Percentiles rank a stretch among this genome's conserved stretches.
Conservation (phyloP, 2,888 invertebrate species). For the Drosophila multiciliata region DNA sequence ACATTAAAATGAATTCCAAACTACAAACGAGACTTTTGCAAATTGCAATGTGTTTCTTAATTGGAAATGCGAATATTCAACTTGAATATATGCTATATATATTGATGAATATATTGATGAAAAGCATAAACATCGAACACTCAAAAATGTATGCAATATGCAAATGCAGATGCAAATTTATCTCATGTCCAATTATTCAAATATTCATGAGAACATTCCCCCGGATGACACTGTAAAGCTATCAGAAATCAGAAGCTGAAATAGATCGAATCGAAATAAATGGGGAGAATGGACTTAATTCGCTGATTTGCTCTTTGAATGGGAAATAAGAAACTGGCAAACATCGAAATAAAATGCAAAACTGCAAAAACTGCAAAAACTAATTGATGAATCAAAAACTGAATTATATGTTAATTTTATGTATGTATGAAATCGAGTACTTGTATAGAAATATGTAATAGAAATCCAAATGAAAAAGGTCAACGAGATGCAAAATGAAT, state of each 20-base stretch:
- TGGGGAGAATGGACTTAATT: not conserved
- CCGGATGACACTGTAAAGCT: not conserved
- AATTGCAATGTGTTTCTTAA: not conserved
- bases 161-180: not conserved
- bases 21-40: not conserved
- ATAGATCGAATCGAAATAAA: not conserved
- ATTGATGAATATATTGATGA: not conserved
- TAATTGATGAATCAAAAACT: no score
- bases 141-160: not conserved
- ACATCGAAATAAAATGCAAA: not conserved
- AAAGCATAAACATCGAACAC: not conserved
- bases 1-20: not conserved
- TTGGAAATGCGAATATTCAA: not conserved
- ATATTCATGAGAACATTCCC: not conserved
- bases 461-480: conserved; percentile 7
- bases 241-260: not conserved
- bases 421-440: conserved; percentile 1
- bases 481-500: conserved; percentile 2
- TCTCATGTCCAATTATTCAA: not conserved
- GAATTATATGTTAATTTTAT: no score
- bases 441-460: not conserved
- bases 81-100: no score
- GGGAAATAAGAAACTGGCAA: not conserved
- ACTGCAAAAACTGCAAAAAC: not conserved
- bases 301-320: not conserved